Evolutionary conservation across 2,797 vertebrate genomes (phyloP), one percentile per base, ranked within the genome.

Genomic region (Pagetopsis macropterus): DNA sequence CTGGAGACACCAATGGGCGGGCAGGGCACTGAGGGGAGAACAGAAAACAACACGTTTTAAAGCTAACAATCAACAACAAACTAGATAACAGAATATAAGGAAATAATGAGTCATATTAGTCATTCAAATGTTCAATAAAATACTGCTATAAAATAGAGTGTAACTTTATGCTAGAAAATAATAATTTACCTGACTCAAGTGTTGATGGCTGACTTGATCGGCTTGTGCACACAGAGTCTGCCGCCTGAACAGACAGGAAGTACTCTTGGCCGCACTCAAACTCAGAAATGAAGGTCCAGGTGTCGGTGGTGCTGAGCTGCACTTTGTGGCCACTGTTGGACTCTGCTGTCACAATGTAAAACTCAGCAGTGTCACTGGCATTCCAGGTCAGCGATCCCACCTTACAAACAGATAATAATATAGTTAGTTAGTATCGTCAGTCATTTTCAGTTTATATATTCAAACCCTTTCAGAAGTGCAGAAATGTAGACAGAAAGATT

Each of bases 181-280:
- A 10, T 4, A 61, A 51, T 68, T 3, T 88, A 96, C 95, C 95
- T 90, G 94, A 90, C 19, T 76, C 40, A 0, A 94, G 70, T 9
- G 10, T 13, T 17, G 62, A 74, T 1, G 86, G 50, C 16, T 21
- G 57, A 73, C 94, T 95, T 66, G 82, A 60, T 0, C 0, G 33
- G 19, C 95, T 95, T 15, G 68, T 90, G 81, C 95, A 96, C 55
- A 76, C 72, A 0, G 87, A 75, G 55, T 93, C 86, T 1, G 69
- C 72, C 0, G 94, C 94, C 64, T 81, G 64, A 21, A 95, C 93
- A 0, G 89, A 94, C 66, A 95, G 56, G 76, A 74, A 91, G 81
- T 96, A 95, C 33, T 90, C 65, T 61, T 93, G 70, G 41, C 95
- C 94, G 62, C 95, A 96, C 12, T 44, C 48, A 40, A 96, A 91